Percentiles rank a stretch among this genome's conserved stretches.
phyloP scores from a whole-genome alignment of 2,888 invertebrate genomes.

The Chydorus sphaericus region DNA sequence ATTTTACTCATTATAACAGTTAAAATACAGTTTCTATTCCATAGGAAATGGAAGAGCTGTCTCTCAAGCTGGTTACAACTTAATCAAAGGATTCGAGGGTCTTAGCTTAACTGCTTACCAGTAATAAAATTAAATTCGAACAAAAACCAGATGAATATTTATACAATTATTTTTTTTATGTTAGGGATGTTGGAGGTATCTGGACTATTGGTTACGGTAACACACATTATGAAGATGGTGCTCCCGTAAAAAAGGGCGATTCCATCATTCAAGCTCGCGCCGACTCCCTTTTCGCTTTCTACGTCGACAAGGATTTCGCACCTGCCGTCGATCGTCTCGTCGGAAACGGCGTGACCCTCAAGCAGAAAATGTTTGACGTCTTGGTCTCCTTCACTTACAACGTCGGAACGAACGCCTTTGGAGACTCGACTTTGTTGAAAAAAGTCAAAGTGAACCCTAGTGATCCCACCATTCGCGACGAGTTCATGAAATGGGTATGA shows the following conservation, averaged over 20 bases:
- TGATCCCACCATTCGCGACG: slow-evolving; percentile 3
- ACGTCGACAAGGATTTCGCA: slow-evolving; percentile 1
- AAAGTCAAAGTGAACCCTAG: background rate
- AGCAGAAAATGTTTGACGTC: slow-evolving; percentile 5
- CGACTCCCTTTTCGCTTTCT: background rate
- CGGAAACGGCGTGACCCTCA: background rate
- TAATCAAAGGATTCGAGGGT: slow-evolving; percentile 7
- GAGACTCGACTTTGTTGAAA: background rate
- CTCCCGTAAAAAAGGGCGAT: background rate
- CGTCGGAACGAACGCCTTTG: background rate
- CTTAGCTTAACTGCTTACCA: background rate
- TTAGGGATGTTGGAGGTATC: background rate
- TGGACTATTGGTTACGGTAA: slow-evolving; percentile 7
- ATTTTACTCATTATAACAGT: too few relatives aligned
- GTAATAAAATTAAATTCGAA: background rate
- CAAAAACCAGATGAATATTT: background rate
- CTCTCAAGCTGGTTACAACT: slow-evolving; percentile 1
- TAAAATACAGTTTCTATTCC: too few relatives aligned
- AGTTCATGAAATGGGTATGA: slow-evolving; percentile 12
- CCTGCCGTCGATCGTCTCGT: background rate
- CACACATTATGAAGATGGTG: slow-evolving; percentile 2
- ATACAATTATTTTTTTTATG: too few relatives aligned
- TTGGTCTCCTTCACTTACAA: slow-evolving; percentile 6
- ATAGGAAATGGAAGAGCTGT: too few relatives aligned
- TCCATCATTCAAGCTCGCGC: slow-evolving; percentile 3